A percentile compares a stretch with the other conserved stretches of the same genome.
phyloP scores from a whole-genome alignment of 2,888 invertebrate genomes.

The Lithophane leautieri region DNA sequence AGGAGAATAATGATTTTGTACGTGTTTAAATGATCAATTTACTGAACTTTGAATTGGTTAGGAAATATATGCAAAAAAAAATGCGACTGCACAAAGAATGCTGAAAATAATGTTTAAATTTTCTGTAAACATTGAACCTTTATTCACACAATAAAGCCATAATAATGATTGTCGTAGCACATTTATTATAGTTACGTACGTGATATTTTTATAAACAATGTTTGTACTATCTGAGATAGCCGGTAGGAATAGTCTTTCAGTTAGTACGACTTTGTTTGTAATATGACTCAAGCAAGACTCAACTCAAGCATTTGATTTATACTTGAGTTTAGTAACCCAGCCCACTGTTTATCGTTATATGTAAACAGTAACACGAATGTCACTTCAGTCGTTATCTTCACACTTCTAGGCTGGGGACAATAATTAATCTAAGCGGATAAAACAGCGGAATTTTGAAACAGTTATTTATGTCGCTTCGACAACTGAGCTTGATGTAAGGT shows the following conservation, averaged over 20 bases:
- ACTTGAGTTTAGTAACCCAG: slow-evolving; percentile 7
- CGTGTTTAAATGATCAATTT: background rate
- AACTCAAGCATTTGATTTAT: slow-evolving; percentile 4
- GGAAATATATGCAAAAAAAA: background rate
- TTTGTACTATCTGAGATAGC: slow-evolving; percentile 11
- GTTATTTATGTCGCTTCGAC: no score
- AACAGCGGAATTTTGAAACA: background rate
- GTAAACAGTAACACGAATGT: slow-evolving; percentile 29
- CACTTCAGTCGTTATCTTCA: slow-evolving; percentile 17
- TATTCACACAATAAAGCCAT: background rate
- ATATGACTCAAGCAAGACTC: slow-evolving; percentile 26
- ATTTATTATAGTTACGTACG: slow-evolving; percentile 9
- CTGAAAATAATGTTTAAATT: background rate
- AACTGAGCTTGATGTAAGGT: background rate
- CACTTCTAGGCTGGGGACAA: background rate
- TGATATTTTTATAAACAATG: slow-evolving; percentile 27
- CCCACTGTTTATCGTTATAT: slow-evolving; percentile 33
- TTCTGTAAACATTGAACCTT: background rate
- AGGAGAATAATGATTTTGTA: no score
- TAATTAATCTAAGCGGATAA: background rate
- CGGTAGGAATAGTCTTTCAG: slow-evolving; percentile 4
- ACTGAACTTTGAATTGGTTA: background rate
- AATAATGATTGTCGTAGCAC: background rate
- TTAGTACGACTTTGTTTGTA: slow-evolving; percentile 6
- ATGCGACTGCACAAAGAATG: background rate